Conservation (phyloP, 2,113 vertebrate species). For the Gopherus flavomarginatus region DNA sequence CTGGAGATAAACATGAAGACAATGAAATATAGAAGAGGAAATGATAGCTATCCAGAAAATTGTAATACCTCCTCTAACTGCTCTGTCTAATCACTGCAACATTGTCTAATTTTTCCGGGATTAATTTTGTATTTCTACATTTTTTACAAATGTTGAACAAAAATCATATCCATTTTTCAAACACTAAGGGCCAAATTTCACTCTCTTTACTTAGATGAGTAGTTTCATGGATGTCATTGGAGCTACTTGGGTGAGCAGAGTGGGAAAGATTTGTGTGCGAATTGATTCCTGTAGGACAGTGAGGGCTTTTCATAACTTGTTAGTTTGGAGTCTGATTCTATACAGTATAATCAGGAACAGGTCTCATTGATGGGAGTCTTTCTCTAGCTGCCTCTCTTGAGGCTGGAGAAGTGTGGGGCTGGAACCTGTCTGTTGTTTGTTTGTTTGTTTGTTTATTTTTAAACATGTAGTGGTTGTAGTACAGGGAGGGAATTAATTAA, state of each 20-base stretch:
- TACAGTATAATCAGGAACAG: not conserved
- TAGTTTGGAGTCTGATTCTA: not conserved
- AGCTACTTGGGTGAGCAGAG: not conserved
- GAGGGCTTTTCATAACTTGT: not conserved
- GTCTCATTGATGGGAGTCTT: not conserved
- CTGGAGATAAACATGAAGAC: not conserved
- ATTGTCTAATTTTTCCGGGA: not conserved
- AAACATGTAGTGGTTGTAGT: not conserved
- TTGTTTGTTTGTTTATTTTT: no score
- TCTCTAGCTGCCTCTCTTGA: not conserved
- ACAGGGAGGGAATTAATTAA: not conserved
- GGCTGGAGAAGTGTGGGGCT: not conserved
- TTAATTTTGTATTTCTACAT: not conserved
- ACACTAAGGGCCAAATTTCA: not conserved
- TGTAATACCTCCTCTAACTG: not conserved
- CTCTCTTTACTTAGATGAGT: not conserved
- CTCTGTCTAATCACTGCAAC: not conserved
- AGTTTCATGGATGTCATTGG: not conserved
- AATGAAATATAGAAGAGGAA: not conserved
- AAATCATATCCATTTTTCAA: not conserved
- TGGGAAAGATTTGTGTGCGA: not conserved
- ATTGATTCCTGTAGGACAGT: not conserved
- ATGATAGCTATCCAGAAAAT: not conserved
- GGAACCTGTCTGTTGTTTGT: not conserved
- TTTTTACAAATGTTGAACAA: not conserved